These are phyloP conservation scores for Blera fallax DNA, from an alignment of 2,888 invertebrate genomes.

Conservation along the genomic window DNA sequence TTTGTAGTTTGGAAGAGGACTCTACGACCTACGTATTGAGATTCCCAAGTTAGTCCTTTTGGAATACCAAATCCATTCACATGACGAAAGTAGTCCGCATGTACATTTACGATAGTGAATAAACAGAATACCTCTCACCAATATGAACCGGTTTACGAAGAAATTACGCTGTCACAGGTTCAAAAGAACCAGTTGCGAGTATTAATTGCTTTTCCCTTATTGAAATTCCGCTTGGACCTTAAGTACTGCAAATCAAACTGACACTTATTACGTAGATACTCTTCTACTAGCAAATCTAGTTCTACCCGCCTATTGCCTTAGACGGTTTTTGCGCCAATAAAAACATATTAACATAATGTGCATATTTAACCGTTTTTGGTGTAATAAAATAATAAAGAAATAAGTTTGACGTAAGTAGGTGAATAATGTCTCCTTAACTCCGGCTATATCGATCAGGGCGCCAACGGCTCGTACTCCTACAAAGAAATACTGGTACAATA, in stretches of 20 bases:
- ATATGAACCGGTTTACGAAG: too few species aligned
- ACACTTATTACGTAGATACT: background rate
- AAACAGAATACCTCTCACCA: too few species aligned
- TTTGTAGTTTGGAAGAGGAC: too few species aligned
- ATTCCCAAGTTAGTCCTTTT: too few species aligned
- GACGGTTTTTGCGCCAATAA: background rate
- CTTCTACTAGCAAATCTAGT: background rate
- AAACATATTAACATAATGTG: background rate
- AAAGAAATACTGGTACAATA: background rate
- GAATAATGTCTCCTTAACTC: background rate
- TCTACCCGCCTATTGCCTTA: background rate
- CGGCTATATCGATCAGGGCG: slow-evolving; percentile 1
- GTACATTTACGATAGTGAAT: too few species aligned
- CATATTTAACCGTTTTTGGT: background rate
- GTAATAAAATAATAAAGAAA: background rate
- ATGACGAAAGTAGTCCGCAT: too few species aligned
- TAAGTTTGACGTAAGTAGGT: slow-evolving; percentile 1
- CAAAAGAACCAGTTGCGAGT: too few species aligned
- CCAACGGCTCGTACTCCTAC: background rate
- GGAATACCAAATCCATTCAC: too few species aligned
- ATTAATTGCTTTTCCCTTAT: too few species aligned
- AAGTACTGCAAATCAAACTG: background rate
- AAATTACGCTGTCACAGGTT: too few species aligned
- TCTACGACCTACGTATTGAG: too few species aligned
- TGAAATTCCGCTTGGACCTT: too few species aligned